Evolutionary conservation across 2,888 invertebrate species (phyloP), one percentile per base, ranked within the genome.

Genomic region (Oegoconia quadripuncta): DNA sequence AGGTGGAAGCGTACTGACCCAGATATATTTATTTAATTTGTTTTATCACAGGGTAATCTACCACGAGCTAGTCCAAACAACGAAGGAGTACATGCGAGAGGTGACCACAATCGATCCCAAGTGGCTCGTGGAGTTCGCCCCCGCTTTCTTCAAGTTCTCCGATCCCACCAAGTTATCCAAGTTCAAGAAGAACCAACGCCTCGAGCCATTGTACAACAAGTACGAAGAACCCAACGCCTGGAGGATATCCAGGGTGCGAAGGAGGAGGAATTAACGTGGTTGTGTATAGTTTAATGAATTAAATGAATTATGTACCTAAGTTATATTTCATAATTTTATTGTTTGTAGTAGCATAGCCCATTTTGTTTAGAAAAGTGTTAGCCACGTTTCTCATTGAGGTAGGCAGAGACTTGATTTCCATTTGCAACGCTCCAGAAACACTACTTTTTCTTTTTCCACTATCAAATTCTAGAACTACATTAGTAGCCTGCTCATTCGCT

Each of bases 191-290:
- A 98, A 98, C 87, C 98, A 99, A 89, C 91, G 98, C 46, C 90
- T 99, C 48, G 99, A 99, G 67, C 99, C 99, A 0, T 88, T 99
- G 2, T 97, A 97, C 79, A 99, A 99, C 79, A 99, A 99, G 86
- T 99, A 98, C 67, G 99, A 99, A 77, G 99, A 99, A 74, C 97
- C 98, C 0, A 99, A 99, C 74, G 96, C 98, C 0, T 99, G 99
- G 99, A 92, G 99, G 76, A 99, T 99, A 87, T 99, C 99, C 0
- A 88, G 97, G 52, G 96, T 96, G 16, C 90, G 97, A 33, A 89
- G 96, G 61, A 90, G 97, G 64, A 90, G 97, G 58, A 97, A 97
- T 90, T 97, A 93, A n/a, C n/a, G 58, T 7, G 26, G 5, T 32
- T 22, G 17, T 26, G 8, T 12, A 16, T 16, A 12, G 15, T 22